A percentile compares a stretch with the other conserved stretches of the same genome.
phyloP scores from a whole-genome alignment of 2,113 vertebrate genomes.

The Notechis scutatus region DNA sequence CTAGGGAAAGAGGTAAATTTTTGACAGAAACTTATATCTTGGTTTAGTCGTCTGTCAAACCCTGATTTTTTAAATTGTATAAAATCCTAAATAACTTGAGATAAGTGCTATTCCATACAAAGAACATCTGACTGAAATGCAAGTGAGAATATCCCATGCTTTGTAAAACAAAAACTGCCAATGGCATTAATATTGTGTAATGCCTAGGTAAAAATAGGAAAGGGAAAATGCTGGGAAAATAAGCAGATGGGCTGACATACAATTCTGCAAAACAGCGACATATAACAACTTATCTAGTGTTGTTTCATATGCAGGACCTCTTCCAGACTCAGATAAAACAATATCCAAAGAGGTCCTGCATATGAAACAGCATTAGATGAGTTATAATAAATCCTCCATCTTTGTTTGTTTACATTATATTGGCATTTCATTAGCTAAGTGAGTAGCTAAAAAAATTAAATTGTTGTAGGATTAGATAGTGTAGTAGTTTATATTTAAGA shows the following conservation, averaged over 20 bases:
- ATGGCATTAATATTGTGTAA: background rate
- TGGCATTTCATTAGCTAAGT: conserved; percentile 1
- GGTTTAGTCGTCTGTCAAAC: background rate
- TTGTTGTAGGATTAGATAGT: conserved; percentile 12
- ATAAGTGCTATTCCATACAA: background rate
- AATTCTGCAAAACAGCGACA: background rate
- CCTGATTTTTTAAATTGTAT: background rate
- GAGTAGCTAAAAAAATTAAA: conserved; percentile 9
- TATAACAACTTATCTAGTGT: background rate
- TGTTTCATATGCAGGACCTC: background rate
- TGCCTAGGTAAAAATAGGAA: background rate
- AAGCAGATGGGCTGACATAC: background rate
- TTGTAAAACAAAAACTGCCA: background rate
- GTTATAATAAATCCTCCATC: background rate
- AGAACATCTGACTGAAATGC: background rate
- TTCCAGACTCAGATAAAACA: background rate
- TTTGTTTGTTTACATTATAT: conserved; percentile 5
- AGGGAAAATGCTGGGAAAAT: background rate
- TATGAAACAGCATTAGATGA: conserved; percentile 3
- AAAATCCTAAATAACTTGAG: background rate
- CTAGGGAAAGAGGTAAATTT: background rate
- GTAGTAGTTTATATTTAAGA: background rate
- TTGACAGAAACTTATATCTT: background rate
- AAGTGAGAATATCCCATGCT: background rate
- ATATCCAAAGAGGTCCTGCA: background rate